Evolutionary conservation across 2,888 invertebrate genomes (phyloP), one percentile per base, ranked within the genome.

Genomic region (Mesorhabditis spiculigera): DNA sequence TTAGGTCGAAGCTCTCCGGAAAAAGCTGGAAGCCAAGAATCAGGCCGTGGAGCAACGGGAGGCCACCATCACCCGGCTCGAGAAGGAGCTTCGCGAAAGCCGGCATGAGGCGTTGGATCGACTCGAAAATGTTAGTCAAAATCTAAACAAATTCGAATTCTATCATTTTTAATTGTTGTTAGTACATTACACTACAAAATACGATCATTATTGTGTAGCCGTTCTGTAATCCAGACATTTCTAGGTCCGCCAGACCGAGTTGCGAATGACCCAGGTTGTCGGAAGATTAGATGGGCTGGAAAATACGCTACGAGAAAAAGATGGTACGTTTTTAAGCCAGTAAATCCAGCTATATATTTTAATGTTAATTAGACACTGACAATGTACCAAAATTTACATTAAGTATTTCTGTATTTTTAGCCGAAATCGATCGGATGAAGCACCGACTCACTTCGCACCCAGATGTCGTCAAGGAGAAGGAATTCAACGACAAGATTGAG

Each of bases 241-340:
- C n/a, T n/a, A n/a, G n/a, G n/a, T n/a, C n/a, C 66, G 78, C 13
- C 76, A 78, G 45, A 69, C 73, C 13, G 79, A 81, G 58, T 65
- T 73, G 41, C 69, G 74, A 13, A 75, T 74, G n/a, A 70, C 75
- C 8, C 82, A 84, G 66, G 67, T 84, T 16, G 71, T 78, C 5
- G 80, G 82, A 6, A 71, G 97, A 94, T 93, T 97, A 86, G 97
- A 98, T 89, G 95, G 95, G 87, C 89, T 97, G 77, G 98, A 98
- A 89, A 96, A 96, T 86, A 89, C 95, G 68, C 89, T 98, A 68
- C 94, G 94, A 88, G 98, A 98, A 87, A 97, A 96, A 88, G 97
- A 98, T n/a, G n/a, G 58, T 50, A n/a, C 8, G 58, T 50, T 3
- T 50, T 50, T 50, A 1, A 13, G 3, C 58, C 3, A 1, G 28